These are phyloP conservation scores for Poeciliopsis occidentalis DNA, from an alignment of 2,113 vertebrate species.

Conservation along the genomic window DNA sequence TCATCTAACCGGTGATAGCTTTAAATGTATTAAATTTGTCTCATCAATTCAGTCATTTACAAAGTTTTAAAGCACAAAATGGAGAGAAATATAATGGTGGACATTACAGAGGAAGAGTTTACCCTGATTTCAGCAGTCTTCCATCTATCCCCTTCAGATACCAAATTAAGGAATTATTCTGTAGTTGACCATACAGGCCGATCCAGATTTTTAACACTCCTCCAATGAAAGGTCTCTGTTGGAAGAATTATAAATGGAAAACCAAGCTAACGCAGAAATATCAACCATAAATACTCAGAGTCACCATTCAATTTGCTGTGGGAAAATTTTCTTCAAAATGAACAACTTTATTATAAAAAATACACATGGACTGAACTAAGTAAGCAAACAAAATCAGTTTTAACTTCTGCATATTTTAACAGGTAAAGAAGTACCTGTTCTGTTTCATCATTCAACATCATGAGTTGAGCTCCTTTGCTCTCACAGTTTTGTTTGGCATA, in stretches of 20 bases:
- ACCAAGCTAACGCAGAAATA: background rate
- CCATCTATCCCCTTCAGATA: background rate
- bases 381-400: background rate
- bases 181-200: background rate
- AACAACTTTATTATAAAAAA: no score
- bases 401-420: background rate
- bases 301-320: no score
- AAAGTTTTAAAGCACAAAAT: no score
- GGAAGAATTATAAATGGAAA: background rate
- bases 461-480: constrained; percentile 5
- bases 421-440: constrained; percentile 16
- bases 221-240: background rate
- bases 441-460: background rate
- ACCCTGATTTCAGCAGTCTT: background rate
- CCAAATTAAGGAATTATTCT: background rate
- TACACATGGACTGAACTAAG: background rate
- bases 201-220: background rate
- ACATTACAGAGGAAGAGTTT: background rate
- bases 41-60: no score
- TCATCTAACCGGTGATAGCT: no score
- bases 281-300: background rate
- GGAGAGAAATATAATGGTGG: no score
- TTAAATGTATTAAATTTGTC: no score
- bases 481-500: constrained; percentile 1
- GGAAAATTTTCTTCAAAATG: background rate